Conservation (phyloP, 2,113 vertebrate genomes). For the Lophochroa leadbeateri region DNA sequence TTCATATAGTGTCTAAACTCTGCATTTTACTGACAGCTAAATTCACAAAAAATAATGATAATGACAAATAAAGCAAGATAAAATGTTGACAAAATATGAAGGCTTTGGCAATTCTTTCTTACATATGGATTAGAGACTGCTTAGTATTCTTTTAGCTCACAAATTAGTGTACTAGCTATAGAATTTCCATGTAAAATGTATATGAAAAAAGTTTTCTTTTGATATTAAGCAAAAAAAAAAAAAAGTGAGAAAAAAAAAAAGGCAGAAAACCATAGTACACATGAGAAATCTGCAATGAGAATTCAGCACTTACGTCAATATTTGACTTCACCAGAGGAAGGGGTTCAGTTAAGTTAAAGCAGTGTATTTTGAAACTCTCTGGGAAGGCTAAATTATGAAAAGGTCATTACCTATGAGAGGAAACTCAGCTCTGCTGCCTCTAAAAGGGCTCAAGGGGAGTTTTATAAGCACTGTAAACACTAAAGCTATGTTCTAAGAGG, state of each 20-base stretch:
- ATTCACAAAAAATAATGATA: not conserved
- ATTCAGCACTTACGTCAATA: not conserved
- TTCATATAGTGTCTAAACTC: not conserved
- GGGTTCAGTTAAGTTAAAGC: constrained; percentile 26
- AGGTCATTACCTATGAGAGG: not conserved
- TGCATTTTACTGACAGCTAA: not conserved
- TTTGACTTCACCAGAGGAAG: not conserved
- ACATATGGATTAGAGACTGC: not conserved
- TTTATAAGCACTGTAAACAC: constrained; percentile 9
- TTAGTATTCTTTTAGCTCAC: not conserved
- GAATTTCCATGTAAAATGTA: not conserved
- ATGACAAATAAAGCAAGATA: not conserved
- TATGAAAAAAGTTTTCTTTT: not conserved
- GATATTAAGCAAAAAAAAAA: not conserved
- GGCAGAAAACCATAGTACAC: not conserved
- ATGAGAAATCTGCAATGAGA: not conserved
- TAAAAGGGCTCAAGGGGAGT: constrained; percentile 9
- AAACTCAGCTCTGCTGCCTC: not conserved
- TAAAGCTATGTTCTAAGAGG: constrained; percentile 8
- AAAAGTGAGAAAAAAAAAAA: not conserved
- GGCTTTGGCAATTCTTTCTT: not conserved
- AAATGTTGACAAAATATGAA: not conserved
- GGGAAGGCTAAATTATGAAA: constrained; percentile 32
- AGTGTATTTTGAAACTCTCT: constrained; percentile 25
- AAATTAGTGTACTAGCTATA: not conserved